Base-by-base conservation (phyloP, 2,797 vertebrate species). In the Rachycentron canadum region DNA sequence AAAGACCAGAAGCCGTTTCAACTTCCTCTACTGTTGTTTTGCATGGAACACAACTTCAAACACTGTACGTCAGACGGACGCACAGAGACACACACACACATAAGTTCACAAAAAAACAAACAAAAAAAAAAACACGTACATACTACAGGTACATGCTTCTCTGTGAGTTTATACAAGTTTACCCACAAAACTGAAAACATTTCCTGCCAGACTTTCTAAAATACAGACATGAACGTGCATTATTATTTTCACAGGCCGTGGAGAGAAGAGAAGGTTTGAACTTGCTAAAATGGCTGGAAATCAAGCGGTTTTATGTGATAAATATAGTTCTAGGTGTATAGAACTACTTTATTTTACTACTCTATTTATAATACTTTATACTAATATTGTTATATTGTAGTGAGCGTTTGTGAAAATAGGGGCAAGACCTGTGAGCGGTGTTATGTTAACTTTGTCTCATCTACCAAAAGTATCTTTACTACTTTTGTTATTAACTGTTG, bases 1-100 rank as follows among this genome's bases (percentile, higher is more conserved):
- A 92, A 92, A 94, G 90, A 89, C 93, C 91, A 92, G 90, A 89
- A 93, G 90, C 90, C 78, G 84, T 80, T 89, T 86, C 57, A 50
- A 82, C 86, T 91, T 93, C 91, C 89, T 92, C 79, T 62, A 17
- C 86, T 82, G 81, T 90, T 91, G 81, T 89, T 92, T 92, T 88
- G 68, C 38, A 90, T 86, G 84, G 83, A 91, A 85, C 82, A 81
- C 76, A 78, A 84, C 80, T 85, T 91, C 77, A 89, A 91, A 86
- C 64, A 70, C 79, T 71, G 61, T 69, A 81, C 47, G 78, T 89
- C 80, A 86, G 41, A 84, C 3, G 78, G 41, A 84, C 3, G 78
- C 36, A 0, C 41, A 13, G 50, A 71, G 58, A 75, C 38, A 83
- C 34, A 50, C 59, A 77, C 75, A 58, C 55, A 63, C 49, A 59